These are phyloP conservation scores for Nyctibius bracteatus DNA, from an alignment of 2,113 vertebrate species.

Conservation along the genomic window DNA sequence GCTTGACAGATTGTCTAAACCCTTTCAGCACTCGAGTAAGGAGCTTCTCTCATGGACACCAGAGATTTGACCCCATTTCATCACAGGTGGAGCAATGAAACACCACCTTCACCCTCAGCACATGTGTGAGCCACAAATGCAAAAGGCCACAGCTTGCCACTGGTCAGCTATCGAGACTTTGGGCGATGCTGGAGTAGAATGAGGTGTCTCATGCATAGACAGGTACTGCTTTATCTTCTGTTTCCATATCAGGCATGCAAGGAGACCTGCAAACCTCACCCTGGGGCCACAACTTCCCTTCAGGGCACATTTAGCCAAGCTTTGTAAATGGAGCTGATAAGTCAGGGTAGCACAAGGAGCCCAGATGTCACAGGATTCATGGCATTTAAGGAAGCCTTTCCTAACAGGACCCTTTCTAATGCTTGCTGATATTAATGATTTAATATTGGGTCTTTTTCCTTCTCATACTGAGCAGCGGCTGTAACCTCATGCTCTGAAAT, in stretches of 20 bases:
- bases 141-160: neutral
- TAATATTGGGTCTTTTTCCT: neutral
- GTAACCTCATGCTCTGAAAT: neutral
- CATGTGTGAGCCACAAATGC: neutral
- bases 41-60: neutral
- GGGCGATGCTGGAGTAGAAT: neutral
- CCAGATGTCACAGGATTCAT: neutral
- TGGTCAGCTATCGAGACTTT: neutral
- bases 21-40: neutral
- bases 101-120: neutral
- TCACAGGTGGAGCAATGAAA: neutral
- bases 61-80: neutral
- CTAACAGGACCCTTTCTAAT: neutral
- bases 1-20: neutral
- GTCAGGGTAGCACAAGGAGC: neutral
- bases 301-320: neutral
- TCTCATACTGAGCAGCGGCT: neutral
- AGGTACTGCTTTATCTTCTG: neutral
- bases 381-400: neutral
- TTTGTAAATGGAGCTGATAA: neutral
- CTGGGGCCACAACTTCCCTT: neutral
- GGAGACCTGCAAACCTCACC: neutral
- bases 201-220: accelerated
- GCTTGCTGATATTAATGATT: neutral
- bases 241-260: neutral